Conservation (phyloP, 1,140 invertebrate genomes). For the Dendroctonus valens region DNA sequence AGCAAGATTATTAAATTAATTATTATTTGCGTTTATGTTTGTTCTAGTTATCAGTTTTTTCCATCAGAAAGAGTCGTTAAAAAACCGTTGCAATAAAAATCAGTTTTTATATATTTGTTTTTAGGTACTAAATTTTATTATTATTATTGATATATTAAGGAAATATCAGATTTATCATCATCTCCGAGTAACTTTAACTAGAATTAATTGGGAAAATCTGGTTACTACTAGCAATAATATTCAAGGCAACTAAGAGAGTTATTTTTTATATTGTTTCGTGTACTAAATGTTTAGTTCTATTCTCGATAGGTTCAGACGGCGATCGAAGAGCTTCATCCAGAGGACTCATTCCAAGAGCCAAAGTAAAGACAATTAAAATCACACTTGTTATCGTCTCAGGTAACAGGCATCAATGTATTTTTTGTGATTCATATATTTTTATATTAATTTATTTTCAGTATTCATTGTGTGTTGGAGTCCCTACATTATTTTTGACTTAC, state of each 20-base stretch:
- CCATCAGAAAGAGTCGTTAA: too few species aligned
- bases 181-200: too few species aligned
- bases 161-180: too few species aligned
- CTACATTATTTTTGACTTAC: conserved; percentile 89
- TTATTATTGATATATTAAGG: too few species aligned
- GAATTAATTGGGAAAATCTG: too few species aligned
- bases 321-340: conserved; percentile 71
- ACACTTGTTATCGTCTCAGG: conserved; percentile 93
- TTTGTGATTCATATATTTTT: background rate
- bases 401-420: conserved; percentile 52
- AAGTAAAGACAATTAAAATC: conserved; percentile 78
- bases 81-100: too few species aligned
- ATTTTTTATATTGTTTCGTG: background rate
- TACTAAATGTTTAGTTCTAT: too few species aligned
- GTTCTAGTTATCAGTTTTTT: too few species aligned
- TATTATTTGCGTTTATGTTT: too few species aligned
- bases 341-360: conserved; percentile 89
- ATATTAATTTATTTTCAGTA: conserved; percentile 60
- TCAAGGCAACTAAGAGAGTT: background rate
- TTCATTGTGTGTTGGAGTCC: conserved; percentile 96
- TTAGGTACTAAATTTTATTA: too few species aligned
- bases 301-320: conserved; percentile 49
- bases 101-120: too few species aligned
- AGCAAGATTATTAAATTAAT: too few species aligned
- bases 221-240: background rate